Evolutionary conservation across 1,140 invertebrate genomes (phyloP), one percentile per base, ranked within the genome.

Genomic region (Pachypeltis micranthus): DNA sequence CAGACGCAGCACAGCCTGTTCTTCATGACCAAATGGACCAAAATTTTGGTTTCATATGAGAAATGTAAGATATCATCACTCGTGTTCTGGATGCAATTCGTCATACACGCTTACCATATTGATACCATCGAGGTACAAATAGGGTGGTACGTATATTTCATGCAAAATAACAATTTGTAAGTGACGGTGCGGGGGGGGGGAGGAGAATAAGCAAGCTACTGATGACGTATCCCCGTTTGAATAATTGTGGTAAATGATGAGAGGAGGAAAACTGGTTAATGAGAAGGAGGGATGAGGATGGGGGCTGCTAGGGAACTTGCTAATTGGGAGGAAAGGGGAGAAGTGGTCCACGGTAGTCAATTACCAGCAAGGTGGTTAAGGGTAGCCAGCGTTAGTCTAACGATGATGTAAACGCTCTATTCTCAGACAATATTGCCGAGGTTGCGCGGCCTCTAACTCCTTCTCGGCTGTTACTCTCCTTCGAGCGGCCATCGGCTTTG

Each of bases 401-500:
- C 57, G 57, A 59, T 59, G 57, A 59, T 59, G 57, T 59, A 59
- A 59, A 59, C 57, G 57, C 57, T 23, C 57, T 31, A 28, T 59
- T 59, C 57, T 31, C 57, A 59, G 57, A 59, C 57, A 59, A 59
- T 59, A 59, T 59, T 59, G 57, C 57, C 57, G 29, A 28, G 26
- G 26, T 59, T 59, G 57, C 27, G 57, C 27, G 57, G 57, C 57
- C 57, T 29, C 57, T 19, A 29, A 59, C 47, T 51, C 47, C 47
- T 21, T 21, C 21, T 7, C 21, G 47, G 12, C 19, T 10, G n/a
- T 10, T 14, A 21, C 47, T 51, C 23, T 21, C 47, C 47, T 51
- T 21, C 4, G 47, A 16, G 7, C 10, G 47, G 47, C 12, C 47
- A 16, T 51, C 21, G 47, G 47, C 12, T n/a, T n/a, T n/a, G 21